These are phyloP conservation scores for Sebastes hubbsi DNA, from an alignment of 2,797 vertebrate genomes.

Conservation along the genomic window DNA sequence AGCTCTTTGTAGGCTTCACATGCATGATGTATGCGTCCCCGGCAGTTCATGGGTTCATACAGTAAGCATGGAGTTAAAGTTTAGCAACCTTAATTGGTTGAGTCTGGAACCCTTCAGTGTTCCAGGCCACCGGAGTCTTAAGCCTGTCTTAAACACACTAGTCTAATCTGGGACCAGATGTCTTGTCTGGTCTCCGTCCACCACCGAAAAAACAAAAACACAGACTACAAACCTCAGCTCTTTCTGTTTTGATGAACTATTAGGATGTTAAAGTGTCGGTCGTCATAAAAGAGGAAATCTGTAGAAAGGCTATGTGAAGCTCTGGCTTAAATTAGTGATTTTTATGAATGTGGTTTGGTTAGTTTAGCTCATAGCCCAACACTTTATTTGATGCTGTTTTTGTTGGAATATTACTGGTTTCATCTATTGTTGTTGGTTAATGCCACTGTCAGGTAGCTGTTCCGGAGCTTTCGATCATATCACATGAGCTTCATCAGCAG, in stretches of 20 bases:
- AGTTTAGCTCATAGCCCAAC: background rate
- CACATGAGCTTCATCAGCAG: background rate
- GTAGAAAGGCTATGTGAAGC: background rate
- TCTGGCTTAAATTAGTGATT: background rate
- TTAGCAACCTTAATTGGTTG: conserved; percentile 74
- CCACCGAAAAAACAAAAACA: conserved; percentile 50
- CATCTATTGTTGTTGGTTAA: background rate
- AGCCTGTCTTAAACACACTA: conserved; percentile 77
- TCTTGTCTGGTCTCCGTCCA: conserved; percentile 72
- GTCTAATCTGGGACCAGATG: conserved; percentile 81
- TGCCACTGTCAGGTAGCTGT: background rate
- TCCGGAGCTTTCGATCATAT: background rate
- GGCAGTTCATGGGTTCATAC: conserved; percentile 30
- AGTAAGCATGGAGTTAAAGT: conserved; percentile 60
- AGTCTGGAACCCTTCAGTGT: conserved; percentile 75
- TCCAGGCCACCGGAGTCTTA: conserved; percentile 78
- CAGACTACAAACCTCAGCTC: background rate
- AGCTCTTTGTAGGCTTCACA: background rate
- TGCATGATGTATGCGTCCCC: background rate
- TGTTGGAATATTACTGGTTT: background rate
- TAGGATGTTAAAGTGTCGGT: background rate
- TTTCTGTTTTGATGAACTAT: background rate
- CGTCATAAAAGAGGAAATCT: background rate
- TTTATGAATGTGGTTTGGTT: background rate
- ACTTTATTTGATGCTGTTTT: background rate